Evolutionary conservation across 2,888 invertebrate species (phyloP).

Genomic region (Apocheima hispidaria): DNA sequence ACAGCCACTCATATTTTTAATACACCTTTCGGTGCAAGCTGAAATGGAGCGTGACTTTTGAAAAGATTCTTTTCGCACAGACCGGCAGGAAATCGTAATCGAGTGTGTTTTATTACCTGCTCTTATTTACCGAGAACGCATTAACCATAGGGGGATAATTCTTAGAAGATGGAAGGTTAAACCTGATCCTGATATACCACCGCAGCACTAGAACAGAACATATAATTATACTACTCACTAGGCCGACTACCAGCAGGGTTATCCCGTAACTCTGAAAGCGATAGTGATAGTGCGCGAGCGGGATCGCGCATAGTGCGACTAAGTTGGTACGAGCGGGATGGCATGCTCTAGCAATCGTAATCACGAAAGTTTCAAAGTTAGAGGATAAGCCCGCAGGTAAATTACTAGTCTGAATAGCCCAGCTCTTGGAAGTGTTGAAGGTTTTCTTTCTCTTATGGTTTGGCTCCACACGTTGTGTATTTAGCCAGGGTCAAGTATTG

Average conservation of each 20-base stretch:
- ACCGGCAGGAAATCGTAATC: slow-evolving; percentile 40
- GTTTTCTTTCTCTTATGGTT: no score
- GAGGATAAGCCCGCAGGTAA: no score
- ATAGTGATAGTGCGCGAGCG: no score
- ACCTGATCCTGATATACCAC: slow-evolving; percentile 10
- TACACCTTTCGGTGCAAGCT: slow-evolving; percentile 20
- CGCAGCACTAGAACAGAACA: neutral
- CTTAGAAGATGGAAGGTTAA: slow-evolving; percentile 30
- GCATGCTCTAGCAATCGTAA: no score
- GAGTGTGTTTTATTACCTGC: slow-evolving; percentile 33
- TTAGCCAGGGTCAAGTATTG: no score
- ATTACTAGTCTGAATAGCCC: neutral
- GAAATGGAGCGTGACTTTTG: slow-evolving; percentile 36
- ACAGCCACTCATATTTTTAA: slow-evolving; percentile 22
- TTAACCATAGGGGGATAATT: slow-evolving; percentile 33
- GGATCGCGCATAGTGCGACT: no score
- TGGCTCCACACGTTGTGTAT: no score
- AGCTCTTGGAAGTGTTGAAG: neutral
- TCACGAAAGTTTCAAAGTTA: no score
- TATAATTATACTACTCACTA: no score
- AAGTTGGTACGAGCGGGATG: no score
- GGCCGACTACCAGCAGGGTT: neutral
- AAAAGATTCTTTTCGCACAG: slow-evolving; percentile 30
- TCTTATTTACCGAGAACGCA: slow-evolving; percentile 39
- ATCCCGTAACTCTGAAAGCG: no score